Evolutionary conservation across 2,888 invertebrate genomes (phyloP).

Genomic region (Erannis defoliaria): DNA sequence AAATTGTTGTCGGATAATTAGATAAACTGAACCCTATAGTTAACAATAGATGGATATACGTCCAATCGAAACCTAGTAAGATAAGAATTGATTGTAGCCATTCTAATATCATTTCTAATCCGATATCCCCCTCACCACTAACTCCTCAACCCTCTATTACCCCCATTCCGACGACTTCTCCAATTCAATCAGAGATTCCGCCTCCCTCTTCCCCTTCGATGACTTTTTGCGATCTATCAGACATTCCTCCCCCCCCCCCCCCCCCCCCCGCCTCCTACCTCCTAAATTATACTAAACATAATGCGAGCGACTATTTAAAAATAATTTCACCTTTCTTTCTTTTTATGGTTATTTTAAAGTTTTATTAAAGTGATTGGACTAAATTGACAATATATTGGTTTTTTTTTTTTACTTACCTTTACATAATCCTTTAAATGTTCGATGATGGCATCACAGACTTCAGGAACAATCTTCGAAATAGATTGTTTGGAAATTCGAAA

Average conservation of each 20-base stretch:
- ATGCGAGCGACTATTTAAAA: slow-evolving; percentile 10
- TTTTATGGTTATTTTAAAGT: slow-evolving; percentile 3
- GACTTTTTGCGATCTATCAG: slow-evolving; percentile 5
- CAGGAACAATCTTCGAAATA: background rate
- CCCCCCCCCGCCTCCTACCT: slow-evolving; percentile 11
- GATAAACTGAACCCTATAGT: too few species aligned
- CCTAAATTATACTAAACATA: slow-evolving; percentile 10
- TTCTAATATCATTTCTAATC: too few species aligned
- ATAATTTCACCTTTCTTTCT: slow-evolving; percentile 10
- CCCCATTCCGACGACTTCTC: slow-evolving; percentile 4
- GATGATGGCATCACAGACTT: slow-evolving; percentile 9
- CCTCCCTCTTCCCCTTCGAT: slow-evolving; percentile 4
- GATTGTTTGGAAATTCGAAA: background rate
- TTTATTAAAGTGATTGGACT: slow-evolving; percentile 4
- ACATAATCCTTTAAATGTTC: slow-evolving; percentile 16
- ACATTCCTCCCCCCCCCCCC: too few species aligned
- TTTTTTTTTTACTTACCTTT: slow-evolving; percentile 1
- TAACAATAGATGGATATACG: too few species aligned
- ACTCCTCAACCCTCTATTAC: slow-evolving; percentile 10
- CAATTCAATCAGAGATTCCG: slow-evolving; percentile 12
- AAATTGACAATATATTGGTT: slow-evolving; percentile 1
- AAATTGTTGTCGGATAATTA: too few species aligned
- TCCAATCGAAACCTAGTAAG: too few species aligned
- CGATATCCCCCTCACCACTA: slow-evolving; percentile 13
- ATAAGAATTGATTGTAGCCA: too few species aligned